Evolutionary conservation across 2,113 vertebrate genomes (phyloP).

Genomic region (Passer domesticus): DNA sequence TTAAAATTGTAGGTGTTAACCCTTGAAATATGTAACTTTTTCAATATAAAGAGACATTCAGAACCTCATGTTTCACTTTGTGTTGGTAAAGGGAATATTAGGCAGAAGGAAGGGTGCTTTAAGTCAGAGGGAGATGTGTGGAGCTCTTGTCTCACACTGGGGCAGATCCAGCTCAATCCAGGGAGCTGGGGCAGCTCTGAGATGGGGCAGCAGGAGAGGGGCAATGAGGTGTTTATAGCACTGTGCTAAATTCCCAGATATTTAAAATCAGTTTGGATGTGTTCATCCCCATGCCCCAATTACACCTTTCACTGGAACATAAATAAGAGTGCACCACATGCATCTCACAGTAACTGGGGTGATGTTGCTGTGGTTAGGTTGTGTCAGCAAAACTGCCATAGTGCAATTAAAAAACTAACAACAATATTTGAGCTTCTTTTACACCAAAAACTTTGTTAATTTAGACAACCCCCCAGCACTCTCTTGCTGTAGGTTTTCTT

Average conservation of each 20-base stretch:
- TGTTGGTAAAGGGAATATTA: background rate
- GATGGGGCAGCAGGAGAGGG: background rate
- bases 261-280: background rate
- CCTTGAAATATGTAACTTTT: background rate
- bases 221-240: background rate
- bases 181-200: background rate
- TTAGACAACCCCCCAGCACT: background rate
- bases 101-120: background rate
- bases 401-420: background rate
- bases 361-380: background rate
- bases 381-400: background rate
- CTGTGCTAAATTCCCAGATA: background rate
- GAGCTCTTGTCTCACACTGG: accelerated
- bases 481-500: background rate
- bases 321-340: background rate
- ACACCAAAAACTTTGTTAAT: background rate
- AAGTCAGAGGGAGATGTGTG: background rate
- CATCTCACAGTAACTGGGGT: accelerated
- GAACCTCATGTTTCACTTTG: background rate
- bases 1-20: background rate
- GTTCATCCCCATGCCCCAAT: background rate
- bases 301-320: background rate
- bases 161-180: background rate
- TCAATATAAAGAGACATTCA: background rate
- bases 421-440: background rate